phyloP scores from a whole-genome alignment of 2,888 invertebrate species.

The Oligia latruncula region DNA sequence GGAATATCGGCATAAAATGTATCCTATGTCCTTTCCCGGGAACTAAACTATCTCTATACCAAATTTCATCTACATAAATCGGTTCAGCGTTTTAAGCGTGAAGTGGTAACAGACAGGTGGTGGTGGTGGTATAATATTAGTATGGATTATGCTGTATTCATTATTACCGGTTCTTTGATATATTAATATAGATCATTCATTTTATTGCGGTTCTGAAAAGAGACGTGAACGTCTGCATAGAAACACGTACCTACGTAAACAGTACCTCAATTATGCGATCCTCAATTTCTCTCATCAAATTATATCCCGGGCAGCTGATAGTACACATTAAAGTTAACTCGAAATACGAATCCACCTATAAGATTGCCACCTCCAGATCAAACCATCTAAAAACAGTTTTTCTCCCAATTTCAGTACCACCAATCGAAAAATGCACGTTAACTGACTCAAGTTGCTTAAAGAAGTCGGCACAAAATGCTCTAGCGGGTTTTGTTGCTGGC shows the following conservation, averaged over 20 bases:
- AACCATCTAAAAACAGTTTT: neutral
- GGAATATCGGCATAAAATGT: too few species aligned
- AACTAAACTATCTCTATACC: too few species aligned
- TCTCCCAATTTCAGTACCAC: slow-evolving; percentile 71
- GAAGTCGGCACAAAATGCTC: slow-evolving; percentile 69
- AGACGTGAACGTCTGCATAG: neutral
- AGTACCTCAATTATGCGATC: neutral
- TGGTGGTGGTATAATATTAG: too few species aligned
- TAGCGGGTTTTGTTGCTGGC: slow-evolving; percentile 71
- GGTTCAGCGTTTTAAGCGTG: too few species aligned
- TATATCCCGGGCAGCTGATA: neutral
- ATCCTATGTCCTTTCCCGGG: too few species aligned
- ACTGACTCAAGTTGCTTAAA: slow-evolving; percentile 74
- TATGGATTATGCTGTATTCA: neutral
- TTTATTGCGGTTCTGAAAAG: neutral
- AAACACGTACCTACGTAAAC: neutral
- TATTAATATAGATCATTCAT: neutral
- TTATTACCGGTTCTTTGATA: neutral
- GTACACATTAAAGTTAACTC: neutral
- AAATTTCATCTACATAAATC: too few species aligned
- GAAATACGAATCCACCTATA: neutral
- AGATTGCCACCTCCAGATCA: neutral
- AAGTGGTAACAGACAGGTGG: too few species aligned
- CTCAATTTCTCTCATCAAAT: neutral
- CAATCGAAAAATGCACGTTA: slow-evolving; percentile 76